Conservation (phyloP, 2,113 vertebrate genomes). For the Recurvirostra avosetta region DNA sequence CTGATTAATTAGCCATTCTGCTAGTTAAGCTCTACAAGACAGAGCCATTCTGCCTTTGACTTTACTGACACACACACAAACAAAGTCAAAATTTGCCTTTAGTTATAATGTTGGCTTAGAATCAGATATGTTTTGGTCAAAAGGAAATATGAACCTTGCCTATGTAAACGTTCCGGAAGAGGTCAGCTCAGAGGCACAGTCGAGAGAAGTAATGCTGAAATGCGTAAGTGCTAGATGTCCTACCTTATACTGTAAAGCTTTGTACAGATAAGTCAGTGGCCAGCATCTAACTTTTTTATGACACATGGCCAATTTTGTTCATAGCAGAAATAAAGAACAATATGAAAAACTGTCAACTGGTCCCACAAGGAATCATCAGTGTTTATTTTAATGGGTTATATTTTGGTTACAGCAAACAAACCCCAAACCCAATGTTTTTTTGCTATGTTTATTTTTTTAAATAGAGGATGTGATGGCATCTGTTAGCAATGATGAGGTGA, state of each 20-base stretch:
- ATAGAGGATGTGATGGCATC: background rate
- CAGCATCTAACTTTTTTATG: background rate
- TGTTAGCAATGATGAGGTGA: background rate
- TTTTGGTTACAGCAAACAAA: background rate
- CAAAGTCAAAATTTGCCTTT: background rate
- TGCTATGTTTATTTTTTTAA: background rate
- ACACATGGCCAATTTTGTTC: background rate
- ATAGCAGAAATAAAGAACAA: background rate
- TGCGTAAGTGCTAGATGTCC: background rate
- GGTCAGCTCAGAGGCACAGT: conserved; percentile 3
- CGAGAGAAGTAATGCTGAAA: background rate
- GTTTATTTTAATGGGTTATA: background rate
- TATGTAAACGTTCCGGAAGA: conserved; percentile 23
- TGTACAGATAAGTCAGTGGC: background rate
- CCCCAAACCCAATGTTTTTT: background rate
- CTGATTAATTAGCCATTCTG: background rate
- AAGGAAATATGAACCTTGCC: conserved; percentile 31
- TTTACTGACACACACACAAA: background rate
- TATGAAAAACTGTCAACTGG: background rate
- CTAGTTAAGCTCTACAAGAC: background rate
- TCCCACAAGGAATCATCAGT: background rate
- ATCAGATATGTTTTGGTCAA: conserved; percentile 27
- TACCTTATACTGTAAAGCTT: background rate
- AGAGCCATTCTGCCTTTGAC: background rate
- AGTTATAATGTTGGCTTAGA: background rate